A percentile compares a stretch with the other conserved stretches of the same genome.
These are phyloP conservation scores for Martes martes DNA, from an alignment of 2,113 vertebrate genomes.

Conservation along the genomic window DNA sequence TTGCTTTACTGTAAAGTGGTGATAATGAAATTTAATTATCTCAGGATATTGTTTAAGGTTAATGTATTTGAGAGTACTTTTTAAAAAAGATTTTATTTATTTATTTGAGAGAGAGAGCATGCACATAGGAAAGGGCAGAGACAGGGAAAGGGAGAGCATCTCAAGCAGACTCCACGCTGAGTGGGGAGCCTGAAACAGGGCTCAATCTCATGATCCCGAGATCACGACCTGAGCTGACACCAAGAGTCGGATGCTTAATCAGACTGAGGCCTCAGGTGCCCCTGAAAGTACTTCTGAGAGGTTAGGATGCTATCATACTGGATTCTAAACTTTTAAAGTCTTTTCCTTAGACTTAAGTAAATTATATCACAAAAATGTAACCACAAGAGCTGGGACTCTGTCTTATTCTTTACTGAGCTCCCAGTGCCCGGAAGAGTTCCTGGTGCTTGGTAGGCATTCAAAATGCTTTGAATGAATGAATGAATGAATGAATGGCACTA, in stretches of 20 bases:
- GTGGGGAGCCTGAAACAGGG: background rate
- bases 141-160: background rate
- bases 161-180: background rate
- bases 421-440: background rate
- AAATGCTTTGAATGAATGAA: background rate
- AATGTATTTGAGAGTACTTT: background rate
- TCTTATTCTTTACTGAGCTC: background rate
- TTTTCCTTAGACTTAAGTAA: background rate
- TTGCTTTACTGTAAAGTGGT: background rate
- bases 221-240: background rate
- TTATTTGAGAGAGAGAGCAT: background rate
- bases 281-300: background rate
- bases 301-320: background rate
- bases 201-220: background rate
- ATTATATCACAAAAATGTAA: slow-evolving; percentile 4
- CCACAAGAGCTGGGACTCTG: background rate
- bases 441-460: background rate
- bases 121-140: background rate
- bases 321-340: slow-evolving; percentile 1
- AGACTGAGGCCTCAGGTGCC: background rate
- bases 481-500: background rate
- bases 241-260: background rate
- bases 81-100: background rate
- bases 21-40: background rate
- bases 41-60: background rate